These are phyloP conservation scores for Hemitrygon akajei DNA, from an alignment of 2,797 vertebrate genomes.

Conservation along the genomic window DNA sequence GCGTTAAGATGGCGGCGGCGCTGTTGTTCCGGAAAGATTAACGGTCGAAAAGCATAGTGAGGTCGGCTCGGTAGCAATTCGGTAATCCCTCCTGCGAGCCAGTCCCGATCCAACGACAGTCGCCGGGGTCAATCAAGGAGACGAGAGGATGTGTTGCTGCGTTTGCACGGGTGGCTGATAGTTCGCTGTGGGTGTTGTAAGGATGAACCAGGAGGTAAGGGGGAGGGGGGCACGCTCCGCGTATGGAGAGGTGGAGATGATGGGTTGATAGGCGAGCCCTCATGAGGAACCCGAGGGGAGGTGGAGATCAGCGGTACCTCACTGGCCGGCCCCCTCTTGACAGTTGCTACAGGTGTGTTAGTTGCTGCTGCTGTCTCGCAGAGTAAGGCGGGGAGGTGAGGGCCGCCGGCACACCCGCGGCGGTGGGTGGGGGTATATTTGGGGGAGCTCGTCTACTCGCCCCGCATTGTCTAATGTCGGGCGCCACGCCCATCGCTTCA, in stretches of 20 bases:
- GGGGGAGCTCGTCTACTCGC: too few species aligned
- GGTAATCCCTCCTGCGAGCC: too few species aligned
- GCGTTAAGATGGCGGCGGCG: slow-evolving; percentile 25
- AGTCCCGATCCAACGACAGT: too few species aligned
- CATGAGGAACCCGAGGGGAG: too few species aligned
- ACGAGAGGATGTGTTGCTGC: slow-evolving; percentile 25
- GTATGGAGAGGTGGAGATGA: too few species aligned
- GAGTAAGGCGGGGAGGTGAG: not conserved
- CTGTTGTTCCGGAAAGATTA: slow-evolving; percentile 24
- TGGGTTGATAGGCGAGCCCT: too few species aligned
- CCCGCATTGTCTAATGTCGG: not conserved
- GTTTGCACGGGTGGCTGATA: slow-evolving; percentile 13
- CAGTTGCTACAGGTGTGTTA: too few species aligned
- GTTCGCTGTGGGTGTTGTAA: slow-evolving; percentile 24
- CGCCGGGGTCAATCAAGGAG: not conserved
- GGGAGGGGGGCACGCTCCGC: not conserved
- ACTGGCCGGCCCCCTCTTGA: too few species aligned
- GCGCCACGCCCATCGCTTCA: not conserved
- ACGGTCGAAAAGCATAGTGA: not conserved
- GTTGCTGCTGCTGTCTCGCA: not conserved
- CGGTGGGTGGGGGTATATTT: not conserved
- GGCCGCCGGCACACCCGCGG: not conserved
- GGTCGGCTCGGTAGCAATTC: not conserved
- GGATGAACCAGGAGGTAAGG: slow-evolving; percentile 27
- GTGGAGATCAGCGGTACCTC: too few species aligned